Base-by-base conservation (phyloP, 2,113 vertebrate species). In the Mustela lutreola region DNA sequence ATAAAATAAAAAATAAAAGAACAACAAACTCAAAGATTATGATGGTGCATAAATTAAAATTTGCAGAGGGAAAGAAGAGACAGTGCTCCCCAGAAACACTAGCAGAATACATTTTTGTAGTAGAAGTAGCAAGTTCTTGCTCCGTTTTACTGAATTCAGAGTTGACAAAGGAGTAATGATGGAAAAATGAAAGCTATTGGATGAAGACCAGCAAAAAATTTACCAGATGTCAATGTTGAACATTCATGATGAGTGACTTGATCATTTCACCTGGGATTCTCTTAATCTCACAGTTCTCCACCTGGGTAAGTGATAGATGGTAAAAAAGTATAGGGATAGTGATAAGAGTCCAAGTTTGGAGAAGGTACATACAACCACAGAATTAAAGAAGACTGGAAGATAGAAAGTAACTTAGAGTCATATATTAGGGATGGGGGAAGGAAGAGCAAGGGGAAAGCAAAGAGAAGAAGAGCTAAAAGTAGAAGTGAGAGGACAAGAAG, bases 11-110 rank as follows among this genome's bases (percentile, higher is more conserved):
- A 91, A 89, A 82, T 76, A 56, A 91, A 81, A 65, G 39, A 22
- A 63, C 16, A 71, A 76, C 4, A 96, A 95, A 22, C 11, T 45
- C 53, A 83, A 87, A 96, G 33, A 56, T 82, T 62, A 85, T 93
- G 24, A 53, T 15, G 93, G 16, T 39, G 8, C n/a, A 89, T 4
- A 98, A 81, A 93, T 81, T 78, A 93, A 97, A 73, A 86, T 63
- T 50, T 86, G 21, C 53, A 82, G 24, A 81, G 19, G 26, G 3
- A 76, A 94, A 86, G 48, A 81, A 65, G 87, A 97, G 22, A 67
- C 11, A 33, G 33, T 91, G 16, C 16, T 12, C 39, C 24, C 63
- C 81, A 39, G 48, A 76, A 89, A 70, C 19, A 82, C 22, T 31
- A 85, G 26, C n/a, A 36, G 62, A 60, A 28, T 24, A 42, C 26